Evolutionary conservation across 2,888 invertebrate genomes (phyloP), one percentile per base, ranked within the genome.

Genomic region (Palloptera scutellata): DNA sequence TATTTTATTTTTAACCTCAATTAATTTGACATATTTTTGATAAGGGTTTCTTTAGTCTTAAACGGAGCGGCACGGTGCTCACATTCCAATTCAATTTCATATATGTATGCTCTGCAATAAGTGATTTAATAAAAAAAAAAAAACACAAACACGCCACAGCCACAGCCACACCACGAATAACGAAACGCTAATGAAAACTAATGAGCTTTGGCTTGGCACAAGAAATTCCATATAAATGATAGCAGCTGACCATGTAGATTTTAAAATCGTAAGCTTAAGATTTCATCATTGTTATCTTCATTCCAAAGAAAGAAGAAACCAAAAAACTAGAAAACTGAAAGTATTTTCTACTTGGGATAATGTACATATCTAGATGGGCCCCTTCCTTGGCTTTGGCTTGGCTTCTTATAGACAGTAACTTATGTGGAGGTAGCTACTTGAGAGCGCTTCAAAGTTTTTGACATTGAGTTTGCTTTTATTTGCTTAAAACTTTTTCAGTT

Each of bases 11-110:
- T 60, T 42, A 65, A 64, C 66, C 64, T 70, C 62, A 70, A 70
- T 70, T 70, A 70, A 66, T 58, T 67, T 70, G 70, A 70, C 64
- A 70, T 54, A 67, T 67, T 54, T 55, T 41, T 70, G 70, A 70
- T 57, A 66, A 70, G 70, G 67, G 70, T 67, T 30, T 61, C 63
- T 60, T 42, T 61, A 62, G 19, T 52, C 30, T 40, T 8, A 54
- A 15, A 5, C 5, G 6, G 15, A 17, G 54, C 17, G 17, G 9
- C 40, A 40, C 30, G 30, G 30, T 6, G 30, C 48, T 1, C 15
- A 48, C 48, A 48, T 48, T n/a, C 48, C 15, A 3, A 13, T 48
- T n/a, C 48, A 48, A 53, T 20, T 53, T 11, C 12, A 20, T 4
- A 52, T 52, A 19, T 4, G 17, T 1, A 52, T 53, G 13, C 30